Base-by-base conservation (phyloP, 2,888 invertebrate genomes). In the Euzetes globulus region DNA sequence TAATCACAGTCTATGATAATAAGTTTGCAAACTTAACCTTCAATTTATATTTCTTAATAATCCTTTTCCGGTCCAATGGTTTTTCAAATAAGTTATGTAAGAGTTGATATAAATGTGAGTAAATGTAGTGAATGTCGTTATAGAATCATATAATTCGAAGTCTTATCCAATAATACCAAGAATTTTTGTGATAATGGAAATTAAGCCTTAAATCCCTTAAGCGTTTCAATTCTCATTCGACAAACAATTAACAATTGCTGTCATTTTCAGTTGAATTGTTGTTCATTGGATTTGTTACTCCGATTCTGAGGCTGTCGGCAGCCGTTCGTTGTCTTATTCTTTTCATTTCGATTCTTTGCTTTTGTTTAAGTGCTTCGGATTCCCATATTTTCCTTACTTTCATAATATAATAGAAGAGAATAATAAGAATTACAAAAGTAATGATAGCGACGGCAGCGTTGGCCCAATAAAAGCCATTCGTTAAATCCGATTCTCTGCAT, bases 301-400 rank as follows among this genome's bases (percentile, higher is more conserved):
- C 60, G 41, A 41, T 4, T 41, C 41, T 41, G 41, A 41, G 9
- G 5, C 17, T 29, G 17, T 15, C 15, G 19, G 17, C 63, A 65
- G n/a, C 7, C 19, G 7, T 65, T 19, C 19, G 27, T 11, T 65
- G 7, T 19, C 19, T 47, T 25, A 19, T 25, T 70, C 70, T 45
- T 15, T 45, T 70, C 70, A 70, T 70, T 45, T 47, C 47, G 13
- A 70, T 45, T 22, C 45, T 70, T 9, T 22, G 19, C 27, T 25
- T 70, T 19, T 45, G 45, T 25, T 45, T 41, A 25, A 70, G 25
- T 22, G 70, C 70, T 70, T 25, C 47, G 27, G 47, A 45, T 45
- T 70, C 70, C 70, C 70, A 70, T 22, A 70, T 22, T 45, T 70
- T 70, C 17, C 70, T 45, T 6, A 70, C 5, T 47, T 45, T 41